phyloP scores from a whole-genome alignment of 2,888 invertebrate species.

The Fragum whitleyi region DNA sequence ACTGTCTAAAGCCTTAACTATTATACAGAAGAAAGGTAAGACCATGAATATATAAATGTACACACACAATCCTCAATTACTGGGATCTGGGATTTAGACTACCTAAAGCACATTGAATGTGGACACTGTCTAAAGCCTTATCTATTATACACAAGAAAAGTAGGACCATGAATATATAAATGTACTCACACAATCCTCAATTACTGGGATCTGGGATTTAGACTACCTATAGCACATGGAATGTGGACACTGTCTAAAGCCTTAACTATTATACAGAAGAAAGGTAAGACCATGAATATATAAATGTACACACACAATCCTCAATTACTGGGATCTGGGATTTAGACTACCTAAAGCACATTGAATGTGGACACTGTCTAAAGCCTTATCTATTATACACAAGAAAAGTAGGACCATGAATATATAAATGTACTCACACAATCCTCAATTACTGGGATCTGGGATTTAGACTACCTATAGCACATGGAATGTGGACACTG shows the following conservation, averaged over 20 bases:
- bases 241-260: constrained; percentile 74
- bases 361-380: constrained; percentile 75
- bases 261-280: constrained; percentile 30
- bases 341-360: constrained; percentile 74
- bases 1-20: constrained; percentile 55
- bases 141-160: constrained; percentile 26
- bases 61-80: constrained; percentile 67
- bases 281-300: constrained; percentile 23
- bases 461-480: constrained; percentile 72
- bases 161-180: no score
- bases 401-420: constrained; percentile 16
- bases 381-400: constrained; percentile 44
- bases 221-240: constrained; percentile 74
- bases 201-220: constrained; percentile 75
- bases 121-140: constrained; percentile 68
- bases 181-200: constrained; percentile 69
- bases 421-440: constrained; percentile 69
- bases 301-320: constrained; percentile 72
- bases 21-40: constrained; percentile 26
- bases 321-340: constrained; percentile 70
- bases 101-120: constrained; percentile 78
- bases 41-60: no score
- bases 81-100: constrained; percentile 72
- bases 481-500: constrained; percentile 78
- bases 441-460: constrained; percentile 71